Evolutionary conservation across 2,797 vertebrate genomes (phyloP), one percentile per base, ranked within the genome.

Genomic region (Tangara arthus): DNA sequence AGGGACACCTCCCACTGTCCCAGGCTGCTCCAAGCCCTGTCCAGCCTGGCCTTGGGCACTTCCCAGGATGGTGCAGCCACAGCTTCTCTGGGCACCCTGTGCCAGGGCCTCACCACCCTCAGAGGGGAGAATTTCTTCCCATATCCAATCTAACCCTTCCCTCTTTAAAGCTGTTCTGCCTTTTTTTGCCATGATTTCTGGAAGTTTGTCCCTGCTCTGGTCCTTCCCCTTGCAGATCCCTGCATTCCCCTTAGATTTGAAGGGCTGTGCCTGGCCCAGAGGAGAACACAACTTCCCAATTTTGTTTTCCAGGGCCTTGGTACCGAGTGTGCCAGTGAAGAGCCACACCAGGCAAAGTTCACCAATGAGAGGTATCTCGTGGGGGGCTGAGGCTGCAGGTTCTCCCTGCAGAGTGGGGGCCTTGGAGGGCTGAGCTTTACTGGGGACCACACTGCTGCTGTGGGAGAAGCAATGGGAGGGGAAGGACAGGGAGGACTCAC

Each of bases 361-460:
- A 98, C 98, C 70, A 98, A 97, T 32, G 98, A 98, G 96, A 99
- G 99, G 99, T 99, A 98, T 91, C 0, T 91, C 0, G 0, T 34
- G 19, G 24, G 32, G 46, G 66, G 15, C 0, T 32, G 41, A 70
- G 50, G 94, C 89, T 88, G 39, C 56, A 71, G 46, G 32, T 60
- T 34, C 19, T 90, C 22, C 22, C n/a, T 19, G n/a, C 42, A 44
- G 32, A 55, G 24, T 6, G 18, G 10, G 20, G 21, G 15, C 2
- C 3, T 50, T 2, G 28, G 63, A 59, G 35, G 41, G 47, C 35
- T 89, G 69, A 6, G 30, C 30, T 90, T 79, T 55, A 21, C 53
- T 47, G 42, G 83, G 64, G 20, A 63, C 50, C 24, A 32, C 37
- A 60, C 68, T 3, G 0, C 44, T 66, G 16, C 79, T 7, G 1